Evolutionary conservation across 2,888 invertebrate genomes (phyloP).

Genomic region (Meiosimyza platycephala): DNA sequence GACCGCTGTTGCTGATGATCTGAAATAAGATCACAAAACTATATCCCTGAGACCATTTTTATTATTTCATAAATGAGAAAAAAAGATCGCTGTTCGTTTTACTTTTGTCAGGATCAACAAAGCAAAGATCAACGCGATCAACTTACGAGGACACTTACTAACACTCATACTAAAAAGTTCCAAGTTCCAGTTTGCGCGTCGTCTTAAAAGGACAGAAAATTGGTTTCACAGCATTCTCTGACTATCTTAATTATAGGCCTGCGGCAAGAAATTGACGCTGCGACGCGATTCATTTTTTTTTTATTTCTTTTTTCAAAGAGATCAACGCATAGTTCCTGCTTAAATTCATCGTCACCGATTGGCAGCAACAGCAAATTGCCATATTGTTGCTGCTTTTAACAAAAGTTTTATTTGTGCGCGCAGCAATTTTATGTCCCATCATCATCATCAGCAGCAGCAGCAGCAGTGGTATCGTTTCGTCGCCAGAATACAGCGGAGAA

Average conservation of each 20-base stretch:
- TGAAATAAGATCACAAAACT: constrained; percentile 5
- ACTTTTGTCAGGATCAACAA: background rate
- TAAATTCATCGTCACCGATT: constrained; percentile 25
- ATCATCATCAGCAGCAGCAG: constrained; percentile 36
- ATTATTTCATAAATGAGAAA: background rate
- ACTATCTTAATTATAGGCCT: constrained; percentile 55
- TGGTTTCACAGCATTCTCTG: constrained; percentile 53
- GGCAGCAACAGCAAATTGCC: background rate
- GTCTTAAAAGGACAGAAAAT: constrained; percentile 53
- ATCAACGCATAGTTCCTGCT: constrained; percentile 47
- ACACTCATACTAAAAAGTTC: constrained; percentile 8
- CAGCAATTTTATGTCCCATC: constrained; percentile 48
- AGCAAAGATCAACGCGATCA: constrained; percentile 22
- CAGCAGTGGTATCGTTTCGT: background rate
- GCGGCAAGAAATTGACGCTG: constrained; percentile 46
- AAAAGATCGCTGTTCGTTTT: background rate
- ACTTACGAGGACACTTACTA: constrained; percentile 40
- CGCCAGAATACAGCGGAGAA: background rate
- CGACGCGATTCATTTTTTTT: constrained; percentile 43
- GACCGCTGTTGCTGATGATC: constrained; percentile 9
- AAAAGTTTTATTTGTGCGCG: background rate
- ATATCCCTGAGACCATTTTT: constrained; percentile 9
- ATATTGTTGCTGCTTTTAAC: background rate
- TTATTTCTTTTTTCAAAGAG: too few relatives aligned
- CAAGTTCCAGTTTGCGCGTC: constrained; percentile 44